phyloP scores from a whole-genome alignment of 2,888 invertebrate genomes.

The Erebia palarica region DNA sequence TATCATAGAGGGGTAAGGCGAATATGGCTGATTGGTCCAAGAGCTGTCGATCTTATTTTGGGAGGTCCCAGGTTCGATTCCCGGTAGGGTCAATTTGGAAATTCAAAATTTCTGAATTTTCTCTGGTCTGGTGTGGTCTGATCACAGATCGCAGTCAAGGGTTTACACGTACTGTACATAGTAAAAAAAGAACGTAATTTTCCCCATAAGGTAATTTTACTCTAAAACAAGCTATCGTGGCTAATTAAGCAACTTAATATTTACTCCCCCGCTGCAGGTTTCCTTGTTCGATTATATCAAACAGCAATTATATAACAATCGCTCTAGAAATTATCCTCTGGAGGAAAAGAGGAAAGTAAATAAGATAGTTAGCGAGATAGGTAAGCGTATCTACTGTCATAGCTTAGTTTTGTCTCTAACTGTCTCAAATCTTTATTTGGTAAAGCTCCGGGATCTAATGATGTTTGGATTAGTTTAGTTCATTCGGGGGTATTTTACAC shows the following conservation, averaged over 20 bases:
- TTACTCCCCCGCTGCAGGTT: neutral
- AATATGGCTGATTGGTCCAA: too few species aligned
- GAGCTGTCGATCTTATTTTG: too few species aligned
- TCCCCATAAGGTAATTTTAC: neutral
- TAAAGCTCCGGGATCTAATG: neutral
- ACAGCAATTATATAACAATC: neutral
- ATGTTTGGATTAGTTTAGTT: constrained; percentile 1
- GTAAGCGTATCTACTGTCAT: constrained; percentile 14
- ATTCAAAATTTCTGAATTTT: too few species aligned
- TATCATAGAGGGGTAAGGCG: too few species aligned
- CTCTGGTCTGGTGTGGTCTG: too few species aligned
- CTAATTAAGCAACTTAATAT: neutral
- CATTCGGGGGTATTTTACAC: neutral
- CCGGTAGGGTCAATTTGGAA: too few species aligned
- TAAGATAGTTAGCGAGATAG: constrained; percentile 17
- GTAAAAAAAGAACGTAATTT: neutral
- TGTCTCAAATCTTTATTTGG: constrained; percentile 15
- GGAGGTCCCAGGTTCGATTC: too few species aligned
- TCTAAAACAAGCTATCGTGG: neutral
- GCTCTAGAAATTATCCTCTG: neutral
- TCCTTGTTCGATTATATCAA: neutral
- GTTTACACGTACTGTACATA: too few species aligned
- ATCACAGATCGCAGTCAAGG: too few species aligned
- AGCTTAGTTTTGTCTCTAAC: constrained; percentile 16
- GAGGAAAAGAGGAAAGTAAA: constrained; percentile 3